Conservation (phyloP, 37 sponge, comb jelly and placozoan species). For the Oopsacas minuta region DNA sequence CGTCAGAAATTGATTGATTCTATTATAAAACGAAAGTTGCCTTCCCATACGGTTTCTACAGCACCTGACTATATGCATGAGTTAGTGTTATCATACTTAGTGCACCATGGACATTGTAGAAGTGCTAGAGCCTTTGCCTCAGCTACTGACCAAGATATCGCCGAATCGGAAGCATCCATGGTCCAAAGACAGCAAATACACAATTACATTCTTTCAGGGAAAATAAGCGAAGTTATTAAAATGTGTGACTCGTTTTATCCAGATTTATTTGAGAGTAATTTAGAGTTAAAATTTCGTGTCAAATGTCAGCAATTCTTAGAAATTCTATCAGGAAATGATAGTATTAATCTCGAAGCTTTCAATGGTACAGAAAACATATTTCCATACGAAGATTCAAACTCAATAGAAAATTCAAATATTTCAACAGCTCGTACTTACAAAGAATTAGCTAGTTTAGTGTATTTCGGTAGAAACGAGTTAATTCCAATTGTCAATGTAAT, state of each 20-base stretch:
- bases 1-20: conserved; percentile 1
- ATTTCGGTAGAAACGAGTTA: conserved; percentile 7
- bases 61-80: conserved; percentile 22
- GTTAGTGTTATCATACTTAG: conserved; percentile 83
- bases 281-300: conserved; percentile 63
- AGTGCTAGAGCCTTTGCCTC: conserved; percentile 71
- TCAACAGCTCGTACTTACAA: neutral
- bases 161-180: conserved; percentile 63
- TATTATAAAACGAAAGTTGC: neutral
- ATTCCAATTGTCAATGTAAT: neutral
- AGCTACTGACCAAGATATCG: conserved; percentile 51
- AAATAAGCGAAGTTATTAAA: conserved; percentile 53
- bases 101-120: conserved; percentile 79
- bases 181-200: conserved; percentile 87
- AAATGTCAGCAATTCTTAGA: conserved; percentile 90
- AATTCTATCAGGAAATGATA: conserved; percentile 70
- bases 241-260: conserved; percentile 49
- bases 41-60: neutral
- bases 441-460: neutral
- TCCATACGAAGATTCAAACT: neutral
- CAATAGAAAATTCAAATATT: neutral
- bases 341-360: neutral
- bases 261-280: conserved; percentile 43
- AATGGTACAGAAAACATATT: neutral
- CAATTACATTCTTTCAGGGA: conserved; percentile 53